Evolutionary conservation across 2,113 vertebrate species (phyloP).

Genomic region (Dasypus novemcinctus): DNA sequence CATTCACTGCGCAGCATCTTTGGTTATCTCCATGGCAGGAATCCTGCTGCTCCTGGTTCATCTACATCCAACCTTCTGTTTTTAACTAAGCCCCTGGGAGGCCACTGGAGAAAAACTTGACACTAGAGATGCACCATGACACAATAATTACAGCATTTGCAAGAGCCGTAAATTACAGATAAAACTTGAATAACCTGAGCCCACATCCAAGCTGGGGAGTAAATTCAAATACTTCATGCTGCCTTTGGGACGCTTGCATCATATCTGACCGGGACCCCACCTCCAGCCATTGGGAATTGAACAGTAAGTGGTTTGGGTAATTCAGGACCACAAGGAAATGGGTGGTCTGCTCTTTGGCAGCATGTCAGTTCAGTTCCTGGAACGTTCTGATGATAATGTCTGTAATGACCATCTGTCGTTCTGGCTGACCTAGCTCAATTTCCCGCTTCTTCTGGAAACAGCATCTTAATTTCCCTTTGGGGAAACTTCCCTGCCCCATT

Average conservation of each 20-base stretch:
- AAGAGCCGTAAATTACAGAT: neutral
- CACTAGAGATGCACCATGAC: neutral
- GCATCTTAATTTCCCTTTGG: neutral
- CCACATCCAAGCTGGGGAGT: neutral
- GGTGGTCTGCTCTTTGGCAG: neutral
- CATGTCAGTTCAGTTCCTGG: neutral
- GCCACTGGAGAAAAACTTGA: neutral
- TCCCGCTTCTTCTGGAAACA: neutral
- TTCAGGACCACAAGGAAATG: neutral
- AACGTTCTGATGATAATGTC: neutral
- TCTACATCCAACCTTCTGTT: neutral
- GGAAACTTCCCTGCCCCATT: neutral
- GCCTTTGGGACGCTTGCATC: neutral
- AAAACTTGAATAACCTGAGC: neutral
- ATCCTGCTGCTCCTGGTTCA: neutral
- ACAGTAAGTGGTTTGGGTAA: neutral
- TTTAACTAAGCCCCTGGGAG: neutral
- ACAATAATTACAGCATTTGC: neutral
- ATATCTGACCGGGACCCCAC: neutral
- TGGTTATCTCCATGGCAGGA: accelerated
- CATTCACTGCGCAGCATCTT: accelerated
- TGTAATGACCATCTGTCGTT: neutral
- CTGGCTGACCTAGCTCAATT: neutral
- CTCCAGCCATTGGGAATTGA: neutral
- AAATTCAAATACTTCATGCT: neutral